Percentiles rank a stretch among this genome's conserved stretches.
Conservation (phyloP, 2,797 vertebrate species). For the Petrocephalus sullivani region DNA sequence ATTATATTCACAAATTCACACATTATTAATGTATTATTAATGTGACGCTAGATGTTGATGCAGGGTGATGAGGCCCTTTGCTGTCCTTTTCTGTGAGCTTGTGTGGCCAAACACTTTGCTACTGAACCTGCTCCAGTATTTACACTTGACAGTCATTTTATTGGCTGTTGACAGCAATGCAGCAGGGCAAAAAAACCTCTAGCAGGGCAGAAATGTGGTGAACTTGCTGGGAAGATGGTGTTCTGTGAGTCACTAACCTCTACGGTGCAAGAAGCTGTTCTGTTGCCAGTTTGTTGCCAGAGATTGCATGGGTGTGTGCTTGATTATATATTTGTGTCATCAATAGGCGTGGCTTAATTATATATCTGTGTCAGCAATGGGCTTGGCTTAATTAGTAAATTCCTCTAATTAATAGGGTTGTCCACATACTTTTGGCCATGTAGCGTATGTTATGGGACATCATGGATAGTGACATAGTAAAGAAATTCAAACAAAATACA, state of each 20-base stretch:
- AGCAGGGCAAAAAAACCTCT: too few species aligned
- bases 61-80: background rate
- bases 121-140: background rate
- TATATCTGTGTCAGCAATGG: background rate
- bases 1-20: background rate
- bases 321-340: background rate
- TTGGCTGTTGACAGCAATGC: background rate
- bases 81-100: background rate
- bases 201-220: background rate
- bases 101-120: background rate
- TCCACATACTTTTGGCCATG: background rate
- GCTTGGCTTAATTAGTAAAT: background rate
- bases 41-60: background rate
- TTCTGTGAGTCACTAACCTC: background rate
- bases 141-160: background rate
- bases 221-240: background rate
- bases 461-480: background rate
- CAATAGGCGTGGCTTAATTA: background rate
- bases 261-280: background rate
- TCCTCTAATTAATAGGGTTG: background rate
- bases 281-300: background rate
- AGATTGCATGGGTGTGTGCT: background rate
- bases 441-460: background rate
- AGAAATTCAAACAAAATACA: background rate
- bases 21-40: background rate